These are phyloP conservation scores for Lynx canadensis DNA, from an alignment of 2,113 vertebrate species.

Conservation along the genomic window DNA sequence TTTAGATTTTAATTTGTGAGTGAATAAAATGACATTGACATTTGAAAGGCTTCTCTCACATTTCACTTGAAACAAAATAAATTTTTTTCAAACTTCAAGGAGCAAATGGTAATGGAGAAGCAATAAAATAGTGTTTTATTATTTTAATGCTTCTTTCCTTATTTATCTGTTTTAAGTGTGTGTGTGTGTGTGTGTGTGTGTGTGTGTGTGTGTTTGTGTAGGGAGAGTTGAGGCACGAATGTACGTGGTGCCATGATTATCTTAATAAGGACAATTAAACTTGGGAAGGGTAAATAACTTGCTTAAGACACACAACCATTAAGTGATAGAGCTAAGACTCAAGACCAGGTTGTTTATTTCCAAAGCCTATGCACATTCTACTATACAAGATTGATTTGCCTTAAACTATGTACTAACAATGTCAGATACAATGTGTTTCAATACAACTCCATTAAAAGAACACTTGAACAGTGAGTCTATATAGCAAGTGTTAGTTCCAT, in stretches of 20 bases:
- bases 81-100: background rate
- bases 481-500: background rate
- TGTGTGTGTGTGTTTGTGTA: background rate
- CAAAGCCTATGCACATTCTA: background rate
- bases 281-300: background rate
- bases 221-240: background rate
- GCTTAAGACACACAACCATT: background rate
- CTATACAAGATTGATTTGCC: background rate
- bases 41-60: background rate
- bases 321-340: background rate
- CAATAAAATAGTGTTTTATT: background rate
- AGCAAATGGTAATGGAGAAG: background rate
- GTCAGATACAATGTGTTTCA: background rate
- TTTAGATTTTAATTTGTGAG: conserved; percentile 35
- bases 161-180: background rate
- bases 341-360: background rate
- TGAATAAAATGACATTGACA: background rate
- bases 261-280: background rate
- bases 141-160: background rate
- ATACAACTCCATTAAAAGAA: background rate
- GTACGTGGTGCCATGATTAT: background rate
- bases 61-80: conserved; percentile 38
- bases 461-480: background rate
- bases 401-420: background rate
- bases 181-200: background rate